Percentiles rank a stretch among this genome's conserved stretches.
Evolutionary conservation across 2,888 invertebrate genomes (phyloP).

Genomic region (Diplazon laetatorius): DNA sequence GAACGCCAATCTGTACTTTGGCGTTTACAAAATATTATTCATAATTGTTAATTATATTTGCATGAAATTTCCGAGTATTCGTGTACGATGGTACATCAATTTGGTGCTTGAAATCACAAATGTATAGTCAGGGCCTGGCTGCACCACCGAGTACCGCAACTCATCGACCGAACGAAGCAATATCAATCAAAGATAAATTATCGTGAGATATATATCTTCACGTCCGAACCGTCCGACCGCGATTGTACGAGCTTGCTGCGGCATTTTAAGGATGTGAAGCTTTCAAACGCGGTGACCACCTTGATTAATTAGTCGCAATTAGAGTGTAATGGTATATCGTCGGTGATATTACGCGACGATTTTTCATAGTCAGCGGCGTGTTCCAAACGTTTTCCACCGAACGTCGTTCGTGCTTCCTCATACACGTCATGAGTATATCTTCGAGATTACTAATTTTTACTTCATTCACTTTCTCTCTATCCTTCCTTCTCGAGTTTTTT

Average conservation of each 20-base stretch:
- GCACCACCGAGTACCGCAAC: too few relatives aligned
- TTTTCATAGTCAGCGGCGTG: constrained; percentile 54
- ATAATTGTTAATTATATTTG: too few relatives aligned
- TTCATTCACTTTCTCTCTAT: constrained; percentile 13
- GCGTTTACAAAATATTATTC: too few relatives aligned
- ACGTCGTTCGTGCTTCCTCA: constrained; percentile 38
- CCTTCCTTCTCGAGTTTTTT: background rate
- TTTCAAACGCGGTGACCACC: constrained; percentile 45
- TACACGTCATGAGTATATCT: constrained; percentile 47
- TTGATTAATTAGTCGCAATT: constrained; percentile 65
- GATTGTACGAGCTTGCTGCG: constrained; percentile 4
- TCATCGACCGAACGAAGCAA: too few relatives aligned
- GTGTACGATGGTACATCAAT: too few relatives aligned
- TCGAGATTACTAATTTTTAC: constrained; percentile 56
- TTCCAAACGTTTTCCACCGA: constrained; percentile 24
- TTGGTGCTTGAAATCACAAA: too few relatives aligned
- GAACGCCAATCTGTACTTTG: too few relatives aligned
- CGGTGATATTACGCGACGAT: constrained; percentile 58
- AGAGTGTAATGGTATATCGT: constrained; percentile 63
- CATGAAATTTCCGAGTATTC: too few relatives aligned
- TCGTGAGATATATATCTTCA: too few relatives aligned
- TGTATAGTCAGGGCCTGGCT: too few relatives aligned
- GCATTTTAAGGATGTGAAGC: constrained; percentile 35
- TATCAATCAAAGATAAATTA: too few relatives aligned
- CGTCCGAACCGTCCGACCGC: too few relatives aligned